Evolutionary conservation across 1,140 invertebrate genomes (phyloP), one percentile per base, ranked within the genome.

Genomic region (Anagrus nilaparvatae): DNA sequence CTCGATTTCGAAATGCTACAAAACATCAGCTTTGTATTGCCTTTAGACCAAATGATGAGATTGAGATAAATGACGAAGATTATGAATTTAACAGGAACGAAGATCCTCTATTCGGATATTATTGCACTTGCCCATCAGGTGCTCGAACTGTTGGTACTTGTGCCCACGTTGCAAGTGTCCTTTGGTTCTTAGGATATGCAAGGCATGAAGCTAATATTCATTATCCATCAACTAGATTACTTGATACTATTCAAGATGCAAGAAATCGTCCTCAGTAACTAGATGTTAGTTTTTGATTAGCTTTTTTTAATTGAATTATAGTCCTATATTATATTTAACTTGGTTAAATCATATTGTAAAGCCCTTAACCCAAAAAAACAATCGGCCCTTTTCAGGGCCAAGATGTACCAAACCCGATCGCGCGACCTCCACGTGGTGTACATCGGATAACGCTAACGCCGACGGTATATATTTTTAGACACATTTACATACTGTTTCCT

Each of bases 181-280:
- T 40, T 21, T 31, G 38, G 28, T 40, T 30, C 13, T 20, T 40
- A 8, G 38, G 38, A 20, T 30, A 40, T 24, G 38, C 21, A 12
- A 24, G 31, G 13, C 19, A 33, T 33, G 12, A 33, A n/a, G 21
- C 10, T 17, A 42, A 42, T 25, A 13, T 40, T 30, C 27, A 32
- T 3, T 40, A 31, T 6, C 28, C 29, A 3, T 40, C 38, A 31
- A 30, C 27, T n/a, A 28, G 10, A 30, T 14, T 32, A 12, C 10
- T 21, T 12, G 19, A 32, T 14, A 14, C 20, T 19, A 13, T 40
- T 5, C 4, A 40, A 9, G 38, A 40, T 31, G 38, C 38, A 31
- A 28, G 16, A 40, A 32, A 47, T 21, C 23, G 45, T 17, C 24
- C 24, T n/a, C n/a, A n/a, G n/a, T n/a, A n/a, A n/a, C n/a, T n/a